Conservation (phyloP, 2,113 vertebrate species). For the Raphicerus campestris region DNA sequence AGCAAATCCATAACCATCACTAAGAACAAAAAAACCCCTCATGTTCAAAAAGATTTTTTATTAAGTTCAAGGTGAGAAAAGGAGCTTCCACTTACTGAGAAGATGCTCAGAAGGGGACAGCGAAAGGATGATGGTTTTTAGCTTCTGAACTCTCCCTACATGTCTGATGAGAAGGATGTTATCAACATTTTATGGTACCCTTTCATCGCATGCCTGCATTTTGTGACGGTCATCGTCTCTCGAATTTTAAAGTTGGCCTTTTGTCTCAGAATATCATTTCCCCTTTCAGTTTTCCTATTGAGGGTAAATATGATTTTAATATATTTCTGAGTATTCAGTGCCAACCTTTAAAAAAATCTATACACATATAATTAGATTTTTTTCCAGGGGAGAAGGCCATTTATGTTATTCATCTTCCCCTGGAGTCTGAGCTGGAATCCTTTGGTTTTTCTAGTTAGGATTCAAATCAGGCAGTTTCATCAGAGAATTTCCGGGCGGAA, state of each 20-base stretch:
- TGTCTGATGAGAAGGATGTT: neutral
- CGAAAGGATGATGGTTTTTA: neutral
- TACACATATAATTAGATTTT: conserved; percentile 78
- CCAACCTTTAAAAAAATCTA: conserved; percentile 80
- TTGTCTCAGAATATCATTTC: conserved; percentile 67
- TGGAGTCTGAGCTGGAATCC: conserved; percentile 54
- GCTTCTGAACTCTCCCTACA: neutral
- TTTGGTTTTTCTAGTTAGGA: conserved; percentile 69
- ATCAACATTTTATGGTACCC: neutral
- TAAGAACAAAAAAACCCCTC: neutral
- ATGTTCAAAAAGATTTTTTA: neutral
- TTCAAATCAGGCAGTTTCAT: conserved; percentile 54
- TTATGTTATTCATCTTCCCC: conserved; percentile 65
- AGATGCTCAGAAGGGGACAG: conserved; percentile 29
- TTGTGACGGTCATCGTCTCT: conserved; percentile 19
- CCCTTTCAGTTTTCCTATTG: conserved; percentile 56
- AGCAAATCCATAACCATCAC: neutral
- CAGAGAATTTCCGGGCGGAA: conserved; percentile 22
- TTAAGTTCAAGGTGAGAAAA: conserved; percentile 44
- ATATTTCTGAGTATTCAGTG: conserved; percentile 62
- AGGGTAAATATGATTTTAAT: conserved; percentile 69
- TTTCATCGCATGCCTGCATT: conserved; percentile 20
- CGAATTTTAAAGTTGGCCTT: conserved; percentile 42
- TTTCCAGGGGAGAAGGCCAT: conserved; percentile 54
- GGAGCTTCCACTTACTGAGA: conserved; percentile 1